Conservation (phyloP, 2,797 vertebrate genomes). For the Coregonus suidteri region DNA sequence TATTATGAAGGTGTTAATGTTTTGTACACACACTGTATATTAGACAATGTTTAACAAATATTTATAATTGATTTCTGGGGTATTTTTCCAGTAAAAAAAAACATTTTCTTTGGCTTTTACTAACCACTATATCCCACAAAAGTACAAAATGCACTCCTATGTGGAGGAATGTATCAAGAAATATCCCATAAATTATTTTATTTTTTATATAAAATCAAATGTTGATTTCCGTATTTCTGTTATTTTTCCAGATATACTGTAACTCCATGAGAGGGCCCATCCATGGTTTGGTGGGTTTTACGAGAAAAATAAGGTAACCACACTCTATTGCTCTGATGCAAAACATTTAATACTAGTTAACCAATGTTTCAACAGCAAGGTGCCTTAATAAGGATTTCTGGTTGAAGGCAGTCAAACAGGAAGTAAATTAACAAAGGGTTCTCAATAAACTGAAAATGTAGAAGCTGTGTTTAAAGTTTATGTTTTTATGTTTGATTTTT, state of each 20-base stretch:
- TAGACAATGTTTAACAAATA: slow-evolving; percentile 9
- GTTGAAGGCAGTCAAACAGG: too few relatives aligned
- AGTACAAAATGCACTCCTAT: neutral
- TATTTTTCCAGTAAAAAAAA: neutral
- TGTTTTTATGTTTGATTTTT: neutral
- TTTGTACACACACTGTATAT: neutral
- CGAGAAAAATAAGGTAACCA: too few relatives aligned
- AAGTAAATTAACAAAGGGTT: too few relatives aligned
- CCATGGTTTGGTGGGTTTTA: neutral
- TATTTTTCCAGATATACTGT: neutral
- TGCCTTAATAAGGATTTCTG: too few relatives aligned
- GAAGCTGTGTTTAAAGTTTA: neutral
- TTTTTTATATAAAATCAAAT: neutral
- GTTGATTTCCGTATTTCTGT: neutral
- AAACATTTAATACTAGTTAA: neutral
- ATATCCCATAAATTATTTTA: neutral
- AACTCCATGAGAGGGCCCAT: neutral
- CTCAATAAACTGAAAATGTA: too few relatives aligned
- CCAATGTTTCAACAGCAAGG: neutral
- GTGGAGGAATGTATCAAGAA: neutral
- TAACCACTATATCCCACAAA: slow-evolving; percentile 16
- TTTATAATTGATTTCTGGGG: neutral
- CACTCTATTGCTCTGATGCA: neutral
- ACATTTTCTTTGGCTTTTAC: slow-evolving; percentile 56
- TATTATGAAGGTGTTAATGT: too few relatives aligned